phyloP scores from a whole-genome alignment of 2,888 invertebrate genomes.

The Pammene fasciana region DNA sequence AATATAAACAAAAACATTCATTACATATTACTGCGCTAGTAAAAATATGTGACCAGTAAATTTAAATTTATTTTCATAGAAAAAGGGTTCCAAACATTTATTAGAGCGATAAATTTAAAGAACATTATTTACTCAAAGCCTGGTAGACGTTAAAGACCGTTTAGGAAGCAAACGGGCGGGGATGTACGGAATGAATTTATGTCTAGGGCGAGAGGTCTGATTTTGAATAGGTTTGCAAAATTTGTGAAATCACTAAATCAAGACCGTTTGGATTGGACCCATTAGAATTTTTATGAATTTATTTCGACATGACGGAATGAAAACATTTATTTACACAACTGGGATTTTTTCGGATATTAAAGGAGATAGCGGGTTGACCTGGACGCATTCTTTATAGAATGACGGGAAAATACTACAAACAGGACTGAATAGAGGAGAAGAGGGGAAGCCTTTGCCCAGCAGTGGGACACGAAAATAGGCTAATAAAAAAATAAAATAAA shows the following conservation, averaged over 20 bases:
- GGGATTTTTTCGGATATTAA: too few relatives aligned
- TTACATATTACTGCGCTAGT: not conserved
- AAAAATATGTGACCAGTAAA: slow-evolving; percentile 66
- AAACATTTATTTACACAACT: too few relatives aligned
- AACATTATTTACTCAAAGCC: slow-evolving; percentile 82
- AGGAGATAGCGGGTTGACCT: too few relatives aligned
- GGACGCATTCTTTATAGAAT: too few relatives aligned
- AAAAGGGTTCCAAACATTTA: slow-evolving; percentile 77
- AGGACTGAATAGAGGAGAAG: too few relatives aligned
- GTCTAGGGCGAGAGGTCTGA: slow-evolving; percentile 48
- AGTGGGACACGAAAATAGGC: too few relatives aligned
- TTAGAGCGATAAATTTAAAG: slow-evolving; percentile 80
- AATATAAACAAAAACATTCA: slow-evolving; percentile 6
- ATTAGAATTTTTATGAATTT: not conserved
- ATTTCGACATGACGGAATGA: too few relatives aligned
- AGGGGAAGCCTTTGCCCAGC: too few relatives aligned
- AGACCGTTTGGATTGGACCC: not conserved
- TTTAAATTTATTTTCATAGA: slow-evolving; percentile 80
- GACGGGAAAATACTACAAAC: too few relatives aligned
- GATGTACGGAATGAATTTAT: slow-evolving; percentile 76
- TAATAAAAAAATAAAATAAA: too few relatives aligned
- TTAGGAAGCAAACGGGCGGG: slow-evolving; percentile 71
- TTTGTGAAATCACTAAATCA: not conserved
- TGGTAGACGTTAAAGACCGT: slow-evolving; percentile 78
- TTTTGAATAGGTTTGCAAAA: slow-evolving; percentile 24